Percentiles rank a stretch among this genome's conserved stretches.
Evolutionary conservation across 2,797 vertebrate species (phyloP).

Genomic region (Thaleichthys pacificus): DNA sequence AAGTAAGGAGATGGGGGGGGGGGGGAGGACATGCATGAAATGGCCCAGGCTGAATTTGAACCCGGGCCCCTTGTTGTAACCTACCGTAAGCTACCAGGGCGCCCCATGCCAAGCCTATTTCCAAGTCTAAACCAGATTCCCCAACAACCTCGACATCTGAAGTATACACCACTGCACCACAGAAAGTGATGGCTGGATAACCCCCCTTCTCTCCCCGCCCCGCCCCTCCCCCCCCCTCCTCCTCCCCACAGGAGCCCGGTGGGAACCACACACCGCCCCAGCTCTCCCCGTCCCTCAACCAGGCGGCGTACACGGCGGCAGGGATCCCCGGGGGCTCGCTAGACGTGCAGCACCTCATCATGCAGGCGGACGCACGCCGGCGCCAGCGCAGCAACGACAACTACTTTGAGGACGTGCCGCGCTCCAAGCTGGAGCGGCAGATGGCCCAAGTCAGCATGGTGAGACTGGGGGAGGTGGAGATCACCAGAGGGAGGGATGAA

Average conservation of each 20-base stretch:
- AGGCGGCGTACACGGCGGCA: constrained; percentile 89
- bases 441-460: constrained; percentile 99
- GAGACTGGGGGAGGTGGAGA: constrained; percentile 37
- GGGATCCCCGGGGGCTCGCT: constrained; percentile 88
- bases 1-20: too few species aligned
- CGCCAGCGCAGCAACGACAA: constrained; percentile 97
- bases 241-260: constrained; percentile 84
- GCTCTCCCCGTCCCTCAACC: constrained; percentile 93
- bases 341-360: constrained; percentile 99
- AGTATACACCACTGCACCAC: too few species aligned
- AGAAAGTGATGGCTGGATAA: too few species aligned
- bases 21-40: too few species aligned
- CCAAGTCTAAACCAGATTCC: too few species aligned
- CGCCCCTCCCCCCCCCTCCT: constrained; percentile 40
- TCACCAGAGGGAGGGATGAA: too few species aligned
- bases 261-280: constrained; percentile 97
- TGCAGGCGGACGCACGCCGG: constrained; percentile 98
- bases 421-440: constrained; percentile 99
- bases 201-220: constrained; percentile 20
- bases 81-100: too few species aligned
- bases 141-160: too few species aligned
- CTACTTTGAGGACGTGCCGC: constrained; percentile 98
- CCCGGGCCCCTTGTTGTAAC: too few species aligned
- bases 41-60: too few species aligned
- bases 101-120: too few species aligned